Percentiles rank a stretch among this genome's conserved stretches.
Evolutionary conservation across 2,888 invertebrate genomes (phyloP).

Genomic region (Lasioglossum marginatum): DNA sequence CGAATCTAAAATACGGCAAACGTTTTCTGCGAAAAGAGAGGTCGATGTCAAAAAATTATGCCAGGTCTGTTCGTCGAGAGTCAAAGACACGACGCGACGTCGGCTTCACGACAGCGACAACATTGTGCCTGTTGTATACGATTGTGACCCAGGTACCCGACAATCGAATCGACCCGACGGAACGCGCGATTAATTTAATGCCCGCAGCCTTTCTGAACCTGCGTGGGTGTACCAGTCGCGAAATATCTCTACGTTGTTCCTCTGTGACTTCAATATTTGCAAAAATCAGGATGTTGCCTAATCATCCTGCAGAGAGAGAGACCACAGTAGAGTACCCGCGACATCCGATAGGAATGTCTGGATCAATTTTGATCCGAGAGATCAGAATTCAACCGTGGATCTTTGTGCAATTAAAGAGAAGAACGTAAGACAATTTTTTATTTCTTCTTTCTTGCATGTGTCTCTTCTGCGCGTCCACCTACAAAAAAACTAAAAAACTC

Average conservation of each 20-base stretch:
- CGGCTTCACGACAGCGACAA: constrained; percentile 49
- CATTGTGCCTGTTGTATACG: constrained; percentile 52
- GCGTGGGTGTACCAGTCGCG: constrained; percentile 44
- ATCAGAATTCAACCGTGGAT: background rate
- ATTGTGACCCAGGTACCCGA: constrained; percentile 45
- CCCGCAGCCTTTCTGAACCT: constrained; percentile 35
- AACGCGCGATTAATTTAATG: constrained; percentile 60
- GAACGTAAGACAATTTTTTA: no score
- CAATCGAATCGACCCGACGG: no score
- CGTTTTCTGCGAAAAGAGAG: background rate
- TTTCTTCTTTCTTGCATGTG: no score
- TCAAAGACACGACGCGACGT: constrained; percentile 40
- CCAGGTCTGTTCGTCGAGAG: background rate
- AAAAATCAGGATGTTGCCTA: background rate
- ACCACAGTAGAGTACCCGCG: background rate
- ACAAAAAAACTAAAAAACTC: no score
- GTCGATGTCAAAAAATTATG: background rate
- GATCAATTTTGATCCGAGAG: background rate
- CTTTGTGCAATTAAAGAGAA: no score
- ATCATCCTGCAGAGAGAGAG: background rate
- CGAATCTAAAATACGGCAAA: background rate
- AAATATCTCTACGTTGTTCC: constrained; percentile 36
- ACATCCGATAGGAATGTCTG: background rate
- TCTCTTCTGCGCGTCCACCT: no score
- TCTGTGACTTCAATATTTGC: background rate